These are phyloP conservation scores for Aporrectodea caliginosa DNA, from an alignment of 1,140 invertebrate genomes.

Conservation along the genomic window DNA sequence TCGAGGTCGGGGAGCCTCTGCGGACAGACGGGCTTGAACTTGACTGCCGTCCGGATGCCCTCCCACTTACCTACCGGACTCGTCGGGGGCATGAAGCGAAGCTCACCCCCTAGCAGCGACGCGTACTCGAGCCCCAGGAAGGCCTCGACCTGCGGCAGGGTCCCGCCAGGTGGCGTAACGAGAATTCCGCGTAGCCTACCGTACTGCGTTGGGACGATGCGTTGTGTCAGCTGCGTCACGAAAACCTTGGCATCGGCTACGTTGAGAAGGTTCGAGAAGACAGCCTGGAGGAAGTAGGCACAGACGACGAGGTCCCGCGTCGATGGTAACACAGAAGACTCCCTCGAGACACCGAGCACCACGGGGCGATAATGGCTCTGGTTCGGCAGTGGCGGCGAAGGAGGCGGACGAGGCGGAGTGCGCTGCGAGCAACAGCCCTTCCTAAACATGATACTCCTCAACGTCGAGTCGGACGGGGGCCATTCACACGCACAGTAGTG, in stretches of 20 bases:
- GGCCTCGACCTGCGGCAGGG: slow-evolving; percentile 24
- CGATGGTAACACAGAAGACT: not conserved
- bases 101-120: slow-evolving; percentile 24
- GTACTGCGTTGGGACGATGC: slow-evolving; percentile 18
- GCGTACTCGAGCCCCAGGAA: slow-evolving; percentile 30
- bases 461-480: not conserved
- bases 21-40: slow-evolving; percentile 25
- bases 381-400: no score
- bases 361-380: not conserved
- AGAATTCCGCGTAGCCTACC: slow-evolving; percentile 20
- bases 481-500: no score
- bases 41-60: slow-evolving; percentile 4
- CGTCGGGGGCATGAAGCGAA: slow-evolving; percentile 29
- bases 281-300: not conserved
- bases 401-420: no score
- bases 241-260: not conserved
- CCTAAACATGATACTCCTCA: not conserved
- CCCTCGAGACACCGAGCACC: not conserved
- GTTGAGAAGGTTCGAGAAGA: not conserved
- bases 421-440: not conserved
- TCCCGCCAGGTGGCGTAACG: slow-evolving; percentile 58
- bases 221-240: not conserved
- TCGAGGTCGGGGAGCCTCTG: slow-evolving; percentile 27
- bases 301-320: not conserved
- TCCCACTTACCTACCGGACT: slow-evolving; percentile 22